Evolutionary conservation across 2,113 vertebrate genomes (phyloP).

Genomic region (Rhea pennata): DNA sequence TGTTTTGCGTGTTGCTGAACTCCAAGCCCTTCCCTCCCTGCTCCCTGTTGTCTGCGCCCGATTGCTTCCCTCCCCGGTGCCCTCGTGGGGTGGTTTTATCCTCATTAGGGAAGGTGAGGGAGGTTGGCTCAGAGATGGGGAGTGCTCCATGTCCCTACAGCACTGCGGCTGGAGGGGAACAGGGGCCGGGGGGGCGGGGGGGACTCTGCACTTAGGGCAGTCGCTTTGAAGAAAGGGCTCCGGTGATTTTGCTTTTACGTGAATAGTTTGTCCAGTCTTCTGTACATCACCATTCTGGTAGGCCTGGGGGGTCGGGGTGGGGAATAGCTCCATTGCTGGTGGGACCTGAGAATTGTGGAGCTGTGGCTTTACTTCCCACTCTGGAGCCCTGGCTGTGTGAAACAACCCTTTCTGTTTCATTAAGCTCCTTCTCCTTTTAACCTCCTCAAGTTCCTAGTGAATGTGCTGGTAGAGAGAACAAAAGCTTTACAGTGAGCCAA

Average conservation of each 20-base stretch:
- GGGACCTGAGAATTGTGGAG: neutral
- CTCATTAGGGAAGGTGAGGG: neutral
- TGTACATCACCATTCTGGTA: neutral
- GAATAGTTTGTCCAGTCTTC: neutral
- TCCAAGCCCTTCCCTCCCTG: neutral
- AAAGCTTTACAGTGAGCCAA: neutral
- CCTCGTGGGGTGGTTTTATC: neutral
- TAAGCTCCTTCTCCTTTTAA: neutral
- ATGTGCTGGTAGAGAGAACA: neutral
- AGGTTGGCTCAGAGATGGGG: neutral
- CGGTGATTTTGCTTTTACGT: neutral
- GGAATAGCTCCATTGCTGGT: neutral
- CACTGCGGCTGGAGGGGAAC: neutral
- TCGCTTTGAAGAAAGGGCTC: neutral
- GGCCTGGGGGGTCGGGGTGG: rapidly evolving
- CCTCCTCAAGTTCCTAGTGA: neutral
- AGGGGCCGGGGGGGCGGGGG: neutral
- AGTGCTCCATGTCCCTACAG: neutral
- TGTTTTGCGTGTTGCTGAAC: rapidly evolving
- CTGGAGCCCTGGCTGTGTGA: neutral
- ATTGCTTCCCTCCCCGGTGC: neutral
- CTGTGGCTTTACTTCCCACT: neutral
- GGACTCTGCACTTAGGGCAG: neutral
- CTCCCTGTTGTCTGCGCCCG: neutral
- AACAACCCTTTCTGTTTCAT: neutral